Conservation (phyloP, 2,888 invertebrate species). For the Eilema griseolum region DNA sequence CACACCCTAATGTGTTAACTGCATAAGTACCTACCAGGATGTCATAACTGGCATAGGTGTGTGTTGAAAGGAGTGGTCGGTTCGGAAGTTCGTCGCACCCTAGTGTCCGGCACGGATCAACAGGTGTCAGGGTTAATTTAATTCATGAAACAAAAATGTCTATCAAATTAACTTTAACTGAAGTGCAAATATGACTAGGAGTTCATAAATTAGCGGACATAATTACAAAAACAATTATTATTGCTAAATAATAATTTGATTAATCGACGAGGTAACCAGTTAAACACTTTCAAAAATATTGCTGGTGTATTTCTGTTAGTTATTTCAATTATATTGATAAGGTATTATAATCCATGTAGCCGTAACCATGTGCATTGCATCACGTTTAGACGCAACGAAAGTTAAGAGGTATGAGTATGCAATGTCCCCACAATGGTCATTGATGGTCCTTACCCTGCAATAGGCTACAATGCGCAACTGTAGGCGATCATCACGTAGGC, state of each 20-base stretch:
- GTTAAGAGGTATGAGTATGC: neutral
- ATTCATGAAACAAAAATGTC: constrained; percentile 38
- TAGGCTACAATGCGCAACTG: too few species aligned
- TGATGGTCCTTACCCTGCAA: too few species aligned
- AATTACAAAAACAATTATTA: neutral
- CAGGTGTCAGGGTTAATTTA: constrained; percentile 30
- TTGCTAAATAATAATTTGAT: neutral
- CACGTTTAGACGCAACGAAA: neutral
- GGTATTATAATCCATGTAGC: neutral
- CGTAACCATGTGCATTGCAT: neutral
- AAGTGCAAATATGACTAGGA: neutral
- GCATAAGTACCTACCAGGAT: constrained; percentile 20
- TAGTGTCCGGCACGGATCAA: constrained; percentile 20
- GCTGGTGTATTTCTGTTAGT: neutral
- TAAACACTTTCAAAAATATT: neutral
- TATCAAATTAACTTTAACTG: neutral
- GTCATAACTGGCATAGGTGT: constrained; percentile 18
- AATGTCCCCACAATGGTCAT: too few species aligned
- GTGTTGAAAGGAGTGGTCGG: constrained; percentile 14
- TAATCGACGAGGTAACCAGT: neutral
- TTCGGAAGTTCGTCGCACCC: constrained; percentile 29
- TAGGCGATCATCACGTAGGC: too few species aligned
- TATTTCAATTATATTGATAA: neutral
- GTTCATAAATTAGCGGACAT: neutral
- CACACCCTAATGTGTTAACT: constrained; percentile 23